A percentile compares a stretch with the other conserved stretches of the same genome.
phyloP scores from a whole-genome alignment of 2,113 vertebrate genomes.

The Microtus pennsylvanicus region DNA sequence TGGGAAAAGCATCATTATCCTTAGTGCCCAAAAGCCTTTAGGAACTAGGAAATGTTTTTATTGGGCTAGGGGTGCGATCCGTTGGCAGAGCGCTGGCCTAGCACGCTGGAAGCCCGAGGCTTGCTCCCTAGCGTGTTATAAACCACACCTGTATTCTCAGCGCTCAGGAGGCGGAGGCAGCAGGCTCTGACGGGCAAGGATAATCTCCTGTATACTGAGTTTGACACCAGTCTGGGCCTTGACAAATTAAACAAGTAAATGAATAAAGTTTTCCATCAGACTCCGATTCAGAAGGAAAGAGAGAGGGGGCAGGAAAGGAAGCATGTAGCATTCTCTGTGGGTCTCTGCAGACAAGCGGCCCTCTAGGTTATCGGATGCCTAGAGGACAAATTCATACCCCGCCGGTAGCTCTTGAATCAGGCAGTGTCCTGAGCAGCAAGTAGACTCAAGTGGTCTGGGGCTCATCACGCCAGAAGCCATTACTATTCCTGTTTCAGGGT shows the following conservation, averaged over 20 bases:
- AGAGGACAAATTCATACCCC: background rate
- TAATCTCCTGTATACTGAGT: background rate
- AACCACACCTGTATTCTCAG: background rate
- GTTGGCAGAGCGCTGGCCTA: background rate
- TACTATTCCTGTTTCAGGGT: background rate
- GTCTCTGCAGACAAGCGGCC: background rate
- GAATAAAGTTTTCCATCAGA: background rate
- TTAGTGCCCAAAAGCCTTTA: conserved; percentile 14
- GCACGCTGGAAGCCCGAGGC: background rate
- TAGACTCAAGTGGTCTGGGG: background rate
- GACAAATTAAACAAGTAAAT: background rate
- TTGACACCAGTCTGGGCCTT: background rate
- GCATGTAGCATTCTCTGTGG: accelerated
- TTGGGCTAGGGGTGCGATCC: background rate
- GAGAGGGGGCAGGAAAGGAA: background rate
- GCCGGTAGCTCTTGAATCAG: background rate
- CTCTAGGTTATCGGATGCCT: background rate
- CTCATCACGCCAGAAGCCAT: background rate
- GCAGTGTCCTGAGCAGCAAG: background rate
- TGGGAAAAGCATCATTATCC: background rate
- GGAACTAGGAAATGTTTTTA: background rate
- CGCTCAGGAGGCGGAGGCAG: background rate
- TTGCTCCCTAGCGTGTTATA: background rate
- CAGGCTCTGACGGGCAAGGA: background rate
- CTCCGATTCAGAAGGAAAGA: background rate